Base-by-base conservation (phyloP, 2,113 vertebrate species). In the Cyanoliseus patagonus region DNA sequence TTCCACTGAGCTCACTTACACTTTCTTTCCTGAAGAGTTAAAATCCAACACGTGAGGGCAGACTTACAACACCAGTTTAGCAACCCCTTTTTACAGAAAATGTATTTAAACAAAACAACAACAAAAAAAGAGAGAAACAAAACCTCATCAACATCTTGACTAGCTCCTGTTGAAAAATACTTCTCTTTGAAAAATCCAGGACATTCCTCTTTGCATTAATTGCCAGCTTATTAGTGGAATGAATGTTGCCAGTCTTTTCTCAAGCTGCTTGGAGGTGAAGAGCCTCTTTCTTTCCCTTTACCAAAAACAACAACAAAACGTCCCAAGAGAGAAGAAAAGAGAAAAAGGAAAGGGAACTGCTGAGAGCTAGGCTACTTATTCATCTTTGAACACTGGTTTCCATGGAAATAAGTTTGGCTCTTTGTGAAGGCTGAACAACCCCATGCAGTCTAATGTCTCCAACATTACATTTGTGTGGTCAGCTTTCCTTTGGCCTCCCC, bases 351-450 rank as follows among this genome's bases (percentile, higher is more conserved):
- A 96, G 91, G 81, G 96, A 94, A 88, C 93, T 97, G 75, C 70
- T 84, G 76, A 76, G 96, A 97, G 96, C 94, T 93, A 96, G 91
- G 72, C 93, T 81, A 59, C 76, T 87, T 96, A 92, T 97, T 98
- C 96, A 97, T 94, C 33, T 74, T 88, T 4, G 25, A 90, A 94
- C 92, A 74, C 6, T 80, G 92, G 98, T 98, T 98, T 97, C 98
- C 88, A 98, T 98, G 98, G 98, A 96, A 98, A 98, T 98, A 66
- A 77, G 97, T 82, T 97, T 79, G 33, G 46, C 64, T 95, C 97
- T 96, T 96, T 98, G 97, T 97, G 96, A 18, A 97, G 95, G 51
- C 47, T 46, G 72, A 90, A 94, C 88, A 70, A 31, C 88, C 75
- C 87, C 96, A 83, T 44, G 47, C 24, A 90, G 73, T 27, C 96